Conservation (phyloP, 2,888 invertebrate genomes). For the Melanargia galathea region DNA sequence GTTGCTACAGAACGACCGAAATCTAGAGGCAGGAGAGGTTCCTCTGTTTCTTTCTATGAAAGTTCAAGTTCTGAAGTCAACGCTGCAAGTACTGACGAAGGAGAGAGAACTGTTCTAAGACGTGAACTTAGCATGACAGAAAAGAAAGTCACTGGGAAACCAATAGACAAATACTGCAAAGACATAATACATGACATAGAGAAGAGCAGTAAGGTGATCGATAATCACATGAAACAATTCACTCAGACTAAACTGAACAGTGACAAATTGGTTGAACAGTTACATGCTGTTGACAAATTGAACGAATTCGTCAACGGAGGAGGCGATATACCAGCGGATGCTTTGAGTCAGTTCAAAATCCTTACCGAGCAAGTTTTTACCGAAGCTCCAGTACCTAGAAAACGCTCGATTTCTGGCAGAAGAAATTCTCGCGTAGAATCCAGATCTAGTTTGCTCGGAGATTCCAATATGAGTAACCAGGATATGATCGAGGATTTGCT, state of each 20-base stretch:
- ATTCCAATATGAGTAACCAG: slow-evolving; percentile 68
- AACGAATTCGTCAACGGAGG: slow-evolving; percentile 70
- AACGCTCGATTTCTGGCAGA: slow-evolving; percentile 63
- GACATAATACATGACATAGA: slow-evolving; percentile 74
- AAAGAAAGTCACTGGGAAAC: slow-evolving; percentile 56
- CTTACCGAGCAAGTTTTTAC: slow-evolving; percentile 63
- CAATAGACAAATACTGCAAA: slow-evolving; percentile 71
- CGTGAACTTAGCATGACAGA: slow-evolving; percentile 56
- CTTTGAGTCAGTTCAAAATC: slow-evolving; percentile 67
- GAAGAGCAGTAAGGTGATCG: slow-evolving; percentile 73
- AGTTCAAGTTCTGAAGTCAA: slow-evolving; percentile 52
- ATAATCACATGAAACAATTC: slow-evolving; percentile 77
- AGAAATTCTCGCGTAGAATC: slow-evolving; percentile 52
- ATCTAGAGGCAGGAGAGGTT: slow-evolving; percentile 66
- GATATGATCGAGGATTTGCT: slow-evolving; percentile 71
- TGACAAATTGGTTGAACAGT: slow-evolving; percentile 72
- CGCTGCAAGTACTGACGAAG: slow-evolving; percentile 48
- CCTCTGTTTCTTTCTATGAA: slow-evolving; percentile 64
- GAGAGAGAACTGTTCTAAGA: slow-evolving; percentile 46
- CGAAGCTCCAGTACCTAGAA: slow-evolving; percentile 54
- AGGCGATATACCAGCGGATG: slow-evolving; percentile 59
- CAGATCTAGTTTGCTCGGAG: slow-evolving; percentile 59
- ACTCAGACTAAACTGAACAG: slow-evolving; percentile 70
- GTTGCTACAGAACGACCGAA: slow-evolving; percentile 61
- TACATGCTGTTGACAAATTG: slow-evolving; percentile 77